These are phyloP conservation scores for Koerneria pararmatus DNA, from an alignment of 2,888 invertebrate genomes.

Conservation along the genomic window DNA sequence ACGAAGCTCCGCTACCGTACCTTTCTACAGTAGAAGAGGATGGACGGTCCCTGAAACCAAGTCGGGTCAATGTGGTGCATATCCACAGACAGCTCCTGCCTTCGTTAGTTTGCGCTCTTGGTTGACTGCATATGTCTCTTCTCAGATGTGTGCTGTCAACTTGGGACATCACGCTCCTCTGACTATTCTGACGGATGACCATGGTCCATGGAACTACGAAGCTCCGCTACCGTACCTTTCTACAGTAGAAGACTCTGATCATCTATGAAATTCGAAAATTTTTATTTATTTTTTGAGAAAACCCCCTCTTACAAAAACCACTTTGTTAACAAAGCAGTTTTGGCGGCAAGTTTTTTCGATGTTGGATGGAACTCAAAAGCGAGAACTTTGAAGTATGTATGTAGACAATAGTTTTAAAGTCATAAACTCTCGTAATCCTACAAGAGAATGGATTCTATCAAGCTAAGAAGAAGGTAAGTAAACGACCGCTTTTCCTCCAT, in stretches of 20 bases:
- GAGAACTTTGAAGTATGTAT: too few species aligned
- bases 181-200: conserved; percentile 27
- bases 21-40: neutral
- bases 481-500: too few species aligned
- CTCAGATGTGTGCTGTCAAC: conserved; percentile 16
- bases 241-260: too few species aligned
- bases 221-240: neutral
- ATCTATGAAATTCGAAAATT: too few species aligned
- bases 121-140: neutral
- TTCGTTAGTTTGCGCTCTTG: conserved; percentile 6
- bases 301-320: neutral
- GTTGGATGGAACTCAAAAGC: too few species aligned
- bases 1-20: conserved; percentile 11
- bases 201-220: conserved; percentile 29
- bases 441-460: too few species aligned
- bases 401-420: too few species aligned
- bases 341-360: too few species aligned
- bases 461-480: too few species aligned
- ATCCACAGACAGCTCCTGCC: conserved; percentile 18
- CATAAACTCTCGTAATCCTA: too few species aligned
- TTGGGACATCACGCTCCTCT: conserved; percentile 15
- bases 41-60: too few species aligned
- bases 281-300: too few species aligned
- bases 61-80: conserved; percentile 23
- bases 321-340: neutral